Conservation (phyloP, 2,888 invertebrate genomes). For the Stictocephala bisonia region DNA sequence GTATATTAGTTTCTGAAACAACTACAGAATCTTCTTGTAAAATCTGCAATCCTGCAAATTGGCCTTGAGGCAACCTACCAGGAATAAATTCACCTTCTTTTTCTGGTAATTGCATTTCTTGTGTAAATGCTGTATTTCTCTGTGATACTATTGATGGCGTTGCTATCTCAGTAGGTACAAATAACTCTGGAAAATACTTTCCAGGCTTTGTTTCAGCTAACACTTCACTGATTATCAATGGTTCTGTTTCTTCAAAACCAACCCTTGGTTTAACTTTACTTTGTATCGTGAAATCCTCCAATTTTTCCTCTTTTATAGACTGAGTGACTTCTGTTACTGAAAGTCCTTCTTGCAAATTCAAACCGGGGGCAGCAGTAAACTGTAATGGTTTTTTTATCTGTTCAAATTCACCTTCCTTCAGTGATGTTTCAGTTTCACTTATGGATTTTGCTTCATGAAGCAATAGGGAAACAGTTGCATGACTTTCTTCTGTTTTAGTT, state of each 20-base stretch:
- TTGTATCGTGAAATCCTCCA: slow-evolving; percentile 66
- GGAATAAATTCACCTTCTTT: slow-evolving; percentile 73
- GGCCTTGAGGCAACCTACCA: slow-evolving; percentile 70
- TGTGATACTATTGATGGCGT: slow-evolving; percentile 73
- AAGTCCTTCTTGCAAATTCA: slow-evolving; percentile 73
- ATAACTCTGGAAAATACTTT: slow-evolving; percentile 81
- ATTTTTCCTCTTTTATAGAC: slow-evolving; percentile 71
- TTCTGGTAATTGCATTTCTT: slow-evolving; percentile 75
- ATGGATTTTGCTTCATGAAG: slow-evolving; percentile 75
- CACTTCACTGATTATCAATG: slow-evolving; percentile 75
- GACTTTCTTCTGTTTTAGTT: slow-evolving; percentile 63
- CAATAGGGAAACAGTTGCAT: slow-evolving; percentile 70
- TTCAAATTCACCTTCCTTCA: slow-evolving; percentile 72
- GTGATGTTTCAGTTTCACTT: slow-evolving; percentile 71
- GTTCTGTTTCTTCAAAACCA: slow-evolving; percentile 73
- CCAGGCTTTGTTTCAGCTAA: slow-evolving; percentile 77
- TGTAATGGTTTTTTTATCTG: slow-evolving; percentile 66
- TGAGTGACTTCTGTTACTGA: slow-evolving; percentile 74
- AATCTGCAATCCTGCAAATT: slow-evolving; percentile 72
- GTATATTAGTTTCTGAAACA: slow-evolving; percentile 68
- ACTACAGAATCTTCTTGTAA: slow-evolving; percentile 72
- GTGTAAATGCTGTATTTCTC: slow-evolving; percentile 71
- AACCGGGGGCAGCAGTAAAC: slow-evolving; percentile 69
- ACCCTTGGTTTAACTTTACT: slow-evolving; percentile 70
- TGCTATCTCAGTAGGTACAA: slow-evolving; percentile 83